phyloP scores from a whole-genome alignment of 53 echinoderm and acorn worm genomes.

The Echinarachnius parma region DNA sequence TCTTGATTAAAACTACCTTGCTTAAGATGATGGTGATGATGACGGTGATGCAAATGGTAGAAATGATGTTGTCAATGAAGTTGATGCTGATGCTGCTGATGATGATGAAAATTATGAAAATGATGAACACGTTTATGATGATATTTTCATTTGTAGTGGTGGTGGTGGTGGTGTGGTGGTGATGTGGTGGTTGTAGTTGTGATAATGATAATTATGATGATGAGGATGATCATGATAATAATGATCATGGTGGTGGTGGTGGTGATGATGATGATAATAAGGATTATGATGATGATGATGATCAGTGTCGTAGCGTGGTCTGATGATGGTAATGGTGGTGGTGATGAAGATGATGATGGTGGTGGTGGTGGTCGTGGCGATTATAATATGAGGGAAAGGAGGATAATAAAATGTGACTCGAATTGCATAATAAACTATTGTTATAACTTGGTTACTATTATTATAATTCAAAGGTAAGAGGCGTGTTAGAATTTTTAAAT shows the following conservation, averaged over 20 bases:
- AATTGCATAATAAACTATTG: too few species aligned
- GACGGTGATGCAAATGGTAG: not conserved
- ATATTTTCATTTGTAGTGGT: not conserved
- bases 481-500: too few species aligned
- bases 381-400: too few species aligned
- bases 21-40: not conserved
- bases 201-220: not conserved
- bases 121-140: too few species aligned
- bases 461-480: too few species aligned
- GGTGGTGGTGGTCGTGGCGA: not conserved
- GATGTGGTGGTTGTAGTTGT: not conserved
- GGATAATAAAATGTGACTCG: too few species aligned
- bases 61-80: not conserved
- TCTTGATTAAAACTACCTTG: too few species aligned
- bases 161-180: too few species aligned
- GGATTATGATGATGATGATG: not conserved
- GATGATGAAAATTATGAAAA: not conserved
- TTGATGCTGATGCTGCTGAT: not conserved
- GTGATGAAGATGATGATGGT: not conserved
- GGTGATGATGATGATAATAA: not conserved
- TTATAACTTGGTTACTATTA: too few species aligned
- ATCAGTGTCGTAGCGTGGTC: not conserved
- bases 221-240: not conserved
- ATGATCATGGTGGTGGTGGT: not conserved
- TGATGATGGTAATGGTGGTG: not conserved